Evolutionary conservation across 2,888 invertebrate species (phyloP).

Genomic region (Stictocephala bisonia): DNA sequence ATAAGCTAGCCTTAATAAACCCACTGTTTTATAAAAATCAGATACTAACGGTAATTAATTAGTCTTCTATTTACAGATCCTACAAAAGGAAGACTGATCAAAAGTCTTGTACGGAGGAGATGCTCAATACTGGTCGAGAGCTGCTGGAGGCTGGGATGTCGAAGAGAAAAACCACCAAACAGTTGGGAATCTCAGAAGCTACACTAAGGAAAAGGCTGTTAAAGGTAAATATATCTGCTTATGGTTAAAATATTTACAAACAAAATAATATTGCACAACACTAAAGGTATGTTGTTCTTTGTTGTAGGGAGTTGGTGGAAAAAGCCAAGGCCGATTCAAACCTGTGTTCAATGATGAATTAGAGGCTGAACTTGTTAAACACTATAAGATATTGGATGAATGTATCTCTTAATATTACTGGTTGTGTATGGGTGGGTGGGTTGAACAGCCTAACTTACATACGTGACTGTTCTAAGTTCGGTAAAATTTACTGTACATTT

Average conservation of each 20-base stretch:
- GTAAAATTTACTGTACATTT: no score
- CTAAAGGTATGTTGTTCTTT: not conserved
- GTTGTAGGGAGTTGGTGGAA: conserved; percentile 23
- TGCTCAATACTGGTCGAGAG: conserved; percentile 22
- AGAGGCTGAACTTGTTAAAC: not conserved
- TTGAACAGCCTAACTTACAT: no score
- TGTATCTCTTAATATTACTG: no score
- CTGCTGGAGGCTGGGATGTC: conserved; percentile 5
- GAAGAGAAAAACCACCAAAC: conserved; percentile 3
- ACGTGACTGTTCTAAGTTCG: no score
- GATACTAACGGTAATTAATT: not conserved
- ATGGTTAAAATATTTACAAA: not conserved
- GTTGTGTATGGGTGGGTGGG: no score
- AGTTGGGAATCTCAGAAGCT: conserved; percentile 1
- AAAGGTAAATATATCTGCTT: conserved; percentile 1
- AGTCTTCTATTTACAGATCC: conserved; percentile 1
- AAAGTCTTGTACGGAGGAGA: not conserved
- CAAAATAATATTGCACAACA: not conserved
- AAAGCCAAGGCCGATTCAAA: not conserved
- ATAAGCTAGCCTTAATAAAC: not conserved
- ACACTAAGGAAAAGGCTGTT: not conserved
- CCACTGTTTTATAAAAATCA: not conserved
- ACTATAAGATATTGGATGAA: conserved; percentile 19
- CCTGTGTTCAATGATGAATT: conserved; percentile 7
- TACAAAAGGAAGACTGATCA: conserved; percentile 31